Conservation (phyloP, 2,113 vertebrate genomes). For the Montifringilla adamsi region DNA sequence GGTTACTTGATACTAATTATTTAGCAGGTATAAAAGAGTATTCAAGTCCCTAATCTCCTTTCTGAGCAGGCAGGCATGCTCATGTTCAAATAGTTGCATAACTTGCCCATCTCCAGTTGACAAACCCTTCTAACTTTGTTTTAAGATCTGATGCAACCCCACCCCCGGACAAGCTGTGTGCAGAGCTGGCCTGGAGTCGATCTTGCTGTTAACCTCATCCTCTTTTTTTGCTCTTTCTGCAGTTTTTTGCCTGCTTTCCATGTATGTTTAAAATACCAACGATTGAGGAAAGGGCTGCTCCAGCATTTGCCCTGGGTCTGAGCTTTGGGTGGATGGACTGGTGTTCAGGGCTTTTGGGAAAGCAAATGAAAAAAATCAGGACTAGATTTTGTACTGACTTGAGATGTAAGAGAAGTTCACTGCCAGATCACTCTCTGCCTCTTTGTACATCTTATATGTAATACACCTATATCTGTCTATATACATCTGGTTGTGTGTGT, state of each 20-base stretch:
- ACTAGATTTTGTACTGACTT: not conserved
- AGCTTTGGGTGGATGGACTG: not conserved
- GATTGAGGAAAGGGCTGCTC: not conserved
- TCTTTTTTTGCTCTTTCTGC: not conserved
- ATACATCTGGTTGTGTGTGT: not conserved
- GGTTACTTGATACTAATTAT: constrained; percentile 56
- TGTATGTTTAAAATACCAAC: not conserved
- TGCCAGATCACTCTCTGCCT: not conserved
- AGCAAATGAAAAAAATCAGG: not conserved
- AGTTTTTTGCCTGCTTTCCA: not conserved
- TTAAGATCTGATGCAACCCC: constrained; percentile 8
- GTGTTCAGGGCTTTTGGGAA: not conserved
- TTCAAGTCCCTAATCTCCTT: constrained; percentile 46
- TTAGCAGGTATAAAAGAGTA: constrained; percentile 10
- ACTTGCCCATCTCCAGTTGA: constrained; percentile 53
- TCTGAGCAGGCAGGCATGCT: constrained; percentile 54
- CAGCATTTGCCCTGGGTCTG: not conserved
- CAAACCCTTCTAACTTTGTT: constrained; percentile 27
- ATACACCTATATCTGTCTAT: not conserved
- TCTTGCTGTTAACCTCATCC: not conserved
- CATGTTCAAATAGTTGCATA: constrained; percentile 53
- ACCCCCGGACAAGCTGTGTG: not conserved
- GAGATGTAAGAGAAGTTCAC: not conserved
- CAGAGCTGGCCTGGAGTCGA: not conserved
- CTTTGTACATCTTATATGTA: not conserved